These are phyloP conservation scores for Galleria mellonella DNA, from an alignment of 1,140 invertebrate species.

Conservation along the genomic window DNA sequence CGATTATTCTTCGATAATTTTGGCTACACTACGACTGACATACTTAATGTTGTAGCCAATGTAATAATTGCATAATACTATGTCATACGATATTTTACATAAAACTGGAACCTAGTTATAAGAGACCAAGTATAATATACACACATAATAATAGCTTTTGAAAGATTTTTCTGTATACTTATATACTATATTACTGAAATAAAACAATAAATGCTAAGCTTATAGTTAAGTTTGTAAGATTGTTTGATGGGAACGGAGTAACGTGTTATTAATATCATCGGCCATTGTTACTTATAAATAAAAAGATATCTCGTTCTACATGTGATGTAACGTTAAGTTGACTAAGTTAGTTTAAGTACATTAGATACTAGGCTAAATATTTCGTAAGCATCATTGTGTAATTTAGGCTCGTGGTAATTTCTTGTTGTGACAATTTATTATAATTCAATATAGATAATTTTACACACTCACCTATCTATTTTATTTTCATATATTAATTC, in stretches of 20 bases:
- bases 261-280: slow-evolving; percentile 32
- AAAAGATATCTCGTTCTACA: slow-evolving; percentile 64
- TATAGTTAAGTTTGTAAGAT: slow-evolving; percentile 6
- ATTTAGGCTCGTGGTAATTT: slow-evolving; percentile 52
- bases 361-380: slow-evolving; percentile 36
- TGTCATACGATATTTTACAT: not conserved
- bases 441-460: slow-evolving; percentile 67
- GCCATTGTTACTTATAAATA: slow-evolving; percentile 51
- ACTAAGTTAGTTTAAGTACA: slow-evolving; percentile 38
- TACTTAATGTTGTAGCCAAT: slow-evolving; percentile 6
- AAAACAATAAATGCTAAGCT: too few relatives aligned
- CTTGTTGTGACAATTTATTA: slow-evolving; percentile 68
- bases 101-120: not conserved
- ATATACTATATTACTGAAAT: not conserved
- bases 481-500: slow-evolving; percentile 3
- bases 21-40: slow-evolving; percentile 12
- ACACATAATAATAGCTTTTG: slow-evolving; percentile 2
- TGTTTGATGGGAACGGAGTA: slow-evolving; percentile 27
- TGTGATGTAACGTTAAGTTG: slow-evolving; percentile 65
- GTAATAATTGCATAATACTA: slow-evolving; percentile 7
- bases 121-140: not conserved
- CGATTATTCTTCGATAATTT: slow-evolving; percentile 1
- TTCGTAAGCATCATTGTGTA: slow-evolving; percentile 42
- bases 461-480: slow-evolving; percentile 41
- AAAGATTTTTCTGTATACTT: not conserved